phyloP scores from a whole-genome alignment of 2,888 invertebrate genomes.

The Lamproptera curius region DNA sequence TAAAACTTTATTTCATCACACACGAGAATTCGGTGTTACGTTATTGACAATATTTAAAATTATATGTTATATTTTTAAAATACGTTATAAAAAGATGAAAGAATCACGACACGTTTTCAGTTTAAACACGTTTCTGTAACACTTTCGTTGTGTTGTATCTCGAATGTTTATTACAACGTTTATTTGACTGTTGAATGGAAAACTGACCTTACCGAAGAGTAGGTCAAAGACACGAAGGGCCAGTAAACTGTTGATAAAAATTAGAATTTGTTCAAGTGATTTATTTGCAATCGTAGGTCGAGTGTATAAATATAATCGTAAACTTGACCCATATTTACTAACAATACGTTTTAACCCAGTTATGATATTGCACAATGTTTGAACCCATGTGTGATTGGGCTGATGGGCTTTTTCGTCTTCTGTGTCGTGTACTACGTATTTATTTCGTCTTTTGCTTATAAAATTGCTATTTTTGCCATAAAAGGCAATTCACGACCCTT shows the following conservation, averaged over 20 bases:
- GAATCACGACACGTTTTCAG: too few species aligned
- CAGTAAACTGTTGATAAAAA: constrained; percentile 16
- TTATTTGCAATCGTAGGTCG: constrained; percentile 22
- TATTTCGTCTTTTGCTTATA: constrained; percentile 31
- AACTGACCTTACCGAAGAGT: constrained; percentile 14
- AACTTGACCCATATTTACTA: constrained; percentile 62
- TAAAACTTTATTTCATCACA: constrained; percentile 25
- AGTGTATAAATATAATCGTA: constrained; percentile 30
- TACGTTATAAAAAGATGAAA: neutral
- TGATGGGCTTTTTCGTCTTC: constrained; percentile 40
- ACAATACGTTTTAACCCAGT: constrained; percentile 56
- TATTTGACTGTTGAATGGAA: neutral
- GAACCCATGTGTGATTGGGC: constrained; percentile 39
- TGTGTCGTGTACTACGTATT: constrained; percentile 26
- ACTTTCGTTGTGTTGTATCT: neutral
- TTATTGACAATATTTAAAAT: neutral
- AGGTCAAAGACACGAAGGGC: constrained; percentile 21
- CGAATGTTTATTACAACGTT: constrained; percentile 3
- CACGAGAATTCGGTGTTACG: constrained; percentile 25
- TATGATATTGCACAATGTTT: constrained; percentile 57
- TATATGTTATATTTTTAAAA: neutral
- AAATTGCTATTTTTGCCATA: constrained; percentile 5
- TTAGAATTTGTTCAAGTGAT: constrained; percentile 13
- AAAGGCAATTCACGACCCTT: neutral
- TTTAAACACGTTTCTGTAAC: neutral